Evolutionary conservation across 1,140 invertebrate genomes (phyloP), one percentile per base, ranked within the genome.

Genomic region (Anoplolepis gracilipes): DNA sequence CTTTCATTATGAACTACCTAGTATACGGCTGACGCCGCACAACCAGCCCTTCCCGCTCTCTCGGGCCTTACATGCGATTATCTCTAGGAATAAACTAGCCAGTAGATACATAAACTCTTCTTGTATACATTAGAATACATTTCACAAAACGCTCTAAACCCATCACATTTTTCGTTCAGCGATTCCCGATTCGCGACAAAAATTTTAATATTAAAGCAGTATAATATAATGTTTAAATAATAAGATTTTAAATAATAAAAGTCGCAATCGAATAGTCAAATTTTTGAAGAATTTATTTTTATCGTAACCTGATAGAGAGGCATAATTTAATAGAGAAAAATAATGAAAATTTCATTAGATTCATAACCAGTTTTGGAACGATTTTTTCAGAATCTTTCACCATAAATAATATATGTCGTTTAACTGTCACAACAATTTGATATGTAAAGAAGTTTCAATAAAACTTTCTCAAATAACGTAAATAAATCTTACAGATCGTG

Each of bases 1-100:
- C 90, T 92, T 92, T 92, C 92, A 93, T 93, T 93, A 93, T 92
- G 89, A 92, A 87, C 76, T 88, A 87, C 87, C 90, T 89, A 79
- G 82, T 77, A 84, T 85, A 79, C 70, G 67, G 67, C 67, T 84
- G 82, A 84, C 67, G 46, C 55, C 78, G 67, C 67, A 73, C 67
- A 72, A 67, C 19, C 72, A 19, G 53, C 82, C 42, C 39, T 84
- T 28, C 22, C 55, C 70, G 30, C 30, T 13, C 73, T 33, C 73
- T 53, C 57, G 49, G 39, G 36, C 67, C 42, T 77, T 84, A 75
- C 57, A 57, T 77, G 65, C 82, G 73, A 84, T 84, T 84, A 84
- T 75, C 73, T 77, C 42, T 78, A 64, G 61, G 30, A 78, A 64
- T 84, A 57, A 84, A 22, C 59, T 77, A 84, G 82, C 59, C 72